phyloP scores from a whole-genome alignment of 2,888 invertebrate species.

The Abscondita cerata region DNA sequence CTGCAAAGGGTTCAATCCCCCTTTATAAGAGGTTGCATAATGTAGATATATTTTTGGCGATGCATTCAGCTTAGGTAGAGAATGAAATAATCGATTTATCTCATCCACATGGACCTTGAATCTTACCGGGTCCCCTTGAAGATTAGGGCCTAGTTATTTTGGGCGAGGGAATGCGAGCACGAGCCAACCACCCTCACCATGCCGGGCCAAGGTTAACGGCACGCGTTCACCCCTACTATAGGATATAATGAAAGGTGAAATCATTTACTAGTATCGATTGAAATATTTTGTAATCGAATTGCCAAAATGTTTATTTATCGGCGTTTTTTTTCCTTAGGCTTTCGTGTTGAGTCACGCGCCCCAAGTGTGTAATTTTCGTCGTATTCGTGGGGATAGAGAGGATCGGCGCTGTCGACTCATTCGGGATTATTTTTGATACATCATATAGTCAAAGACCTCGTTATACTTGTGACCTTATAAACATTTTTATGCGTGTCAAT shows the following conservation, averaged over 20 bases:
- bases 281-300: no score
- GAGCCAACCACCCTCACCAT: constrained; percentile 39
- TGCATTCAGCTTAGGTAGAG: constrained; percentile 19
- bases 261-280: constrained; percentile 1
- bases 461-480: no score
- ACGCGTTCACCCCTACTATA: constrained; percentile 33
- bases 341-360: constrained; percentile 40
- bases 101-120: constrained; percentile 42
- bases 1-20: constrained; percentile 25
- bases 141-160: constrained; percentile 35
- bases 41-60: constrained; percentile 13
- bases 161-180: constrained; percentile 41
- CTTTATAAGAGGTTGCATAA: constrained; percentile 28
- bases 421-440: constrained; percentile 18
- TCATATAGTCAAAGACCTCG: constrained; percentile 8
- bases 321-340: constrained; percentile 18
- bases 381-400: no score
- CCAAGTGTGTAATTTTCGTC: constrained; percentile 27
- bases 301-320: not conserved
- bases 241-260: constrained; percentile 14
- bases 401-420: constrained; percentile 16
- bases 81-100: constrained; percentile 43
- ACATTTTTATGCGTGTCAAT: no score
- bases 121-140: constrained; percentile 42
- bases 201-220: constrained; percentile 50